These are phyloP conservation scores for crab-eating macaque (Macaca fascicularis) DNA, from an alignment of 2,113 vertebrate species.

Conservation along the genomic window DNA sequence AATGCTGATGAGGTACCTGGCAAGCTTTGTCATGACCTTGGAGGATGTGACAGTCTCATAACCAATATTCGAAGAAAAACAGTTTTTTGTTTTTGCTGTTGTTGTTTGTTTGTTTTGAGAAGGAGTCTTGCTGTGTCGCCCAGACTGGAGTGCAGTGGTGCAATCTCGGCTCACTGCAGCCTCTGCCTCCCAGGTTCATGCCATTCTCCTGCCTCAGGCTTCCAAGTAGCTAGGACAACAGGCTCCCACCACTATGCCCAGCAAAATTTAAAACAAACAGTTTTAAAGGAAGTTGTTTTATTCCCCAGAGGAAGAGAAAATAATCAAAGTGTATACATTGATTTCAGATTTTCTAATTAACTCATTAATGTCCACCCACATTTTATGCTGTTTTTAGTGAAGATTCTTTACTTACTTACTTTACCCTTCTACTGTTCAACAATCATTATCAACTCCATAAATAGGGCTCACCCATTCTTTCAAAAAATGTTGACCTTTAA, in stretches of 20 bases:
- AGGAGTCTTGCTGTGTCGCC: no score
- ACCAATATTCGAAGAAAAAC: neutral
- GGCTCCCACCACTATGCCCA: no score
- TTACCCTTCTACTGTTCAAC: neutral
- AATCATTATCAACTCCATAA: neutral
- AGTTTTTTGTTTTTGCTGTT: no score
- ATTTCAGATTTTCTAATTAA: neutral
- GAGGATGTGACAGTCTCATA: neutral
- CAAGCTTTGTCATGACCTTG: neutral
- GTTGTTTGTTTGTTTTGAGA: no score
- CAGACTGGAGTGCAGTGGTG: no score
- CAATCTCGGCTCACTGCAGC: no score
- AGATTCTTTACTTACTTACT: neutral
- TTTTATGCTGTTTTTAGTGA: neutral
- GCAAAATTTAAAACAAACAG: neutral
- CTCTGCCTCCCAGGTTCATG: no score
- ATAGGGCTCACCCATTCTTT: neutral
- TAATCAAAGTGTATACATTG: neutral
- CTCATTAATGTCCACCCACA: neutral
- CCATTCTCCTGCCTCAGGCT: no score
- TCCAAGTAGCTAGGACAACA: no score
- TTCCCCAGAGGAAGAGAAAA: neutral
- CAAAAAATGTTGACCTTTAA: neutral
- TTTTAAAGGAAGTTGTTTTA: neutral
- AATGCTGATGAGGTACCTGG: slow-evolving; percentile 40